Evolutionary conservation across 1,140 invertebrate species (phyloP).

Genomic region (Apis laboriosa): DNA sequence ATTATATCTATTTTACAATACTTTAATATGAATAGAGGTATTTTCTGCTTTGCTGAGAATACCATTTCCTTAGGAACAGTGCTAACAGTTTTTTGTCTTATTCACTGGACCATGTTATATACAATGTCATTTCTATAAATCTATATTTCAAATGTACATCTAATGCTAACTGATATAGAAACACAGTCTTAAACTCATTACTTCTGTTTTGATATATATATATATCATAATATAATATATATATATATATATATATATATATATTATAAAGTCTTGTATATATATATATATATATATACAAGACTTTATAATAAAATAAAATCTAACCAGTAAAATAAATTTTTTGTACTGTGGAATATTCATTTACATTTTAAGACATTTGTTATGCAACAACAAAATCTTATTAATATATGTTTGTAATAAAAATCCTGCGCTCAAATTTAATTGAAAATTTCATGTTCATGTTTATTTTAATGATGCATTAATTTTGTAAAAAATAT

Average conservation of each 20-base stretch:
- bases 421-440: constrained; percentile 18
- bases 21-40: constrained; percentile 32
- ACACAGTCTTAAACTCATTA: constrained; percentile 60
- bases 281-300: constrained; percentile 60
- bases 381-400: constrained; percentile 29
- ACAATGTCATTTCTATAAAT: constrained; percentile 56
- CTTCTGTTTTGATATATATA: constrained; percentile 55
- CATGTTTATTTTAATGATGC: constrained; percentile 7
- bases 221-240: too few relatives aligned
- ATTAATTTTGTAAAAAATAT: background rate
- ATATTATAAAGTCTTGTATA: too few relatives aligned
- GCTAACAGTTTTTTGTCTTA: constrained; percentile 54
- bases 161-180: constrained; percentile 54
- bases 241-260: too few relatives aligned
- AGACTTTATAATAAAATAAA: constrained; percentile 49
- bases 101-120: constrained; percentile 51
- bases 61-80: constrained; percentile 49
- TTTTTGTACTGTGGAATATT: constrained; percentile 56
- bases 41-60: constrained; percentile 42
- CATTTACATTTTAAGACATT: constrained; percentile 30
- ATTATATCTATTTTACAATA: constrained; percentile 38
- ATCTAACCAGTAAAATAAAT: constrained; percentile 46
- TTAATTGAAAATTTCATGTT: background rate
- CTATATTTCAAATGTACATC: constrained; percentile 56
- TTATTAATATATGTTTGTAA: constrained; percentile 6